Evolutionary conservation across 2,797 vertebrate genomes (phyloP), one percentile per base, ranked within the genome.

Genomic region (Xerus rutilus): DNA sequence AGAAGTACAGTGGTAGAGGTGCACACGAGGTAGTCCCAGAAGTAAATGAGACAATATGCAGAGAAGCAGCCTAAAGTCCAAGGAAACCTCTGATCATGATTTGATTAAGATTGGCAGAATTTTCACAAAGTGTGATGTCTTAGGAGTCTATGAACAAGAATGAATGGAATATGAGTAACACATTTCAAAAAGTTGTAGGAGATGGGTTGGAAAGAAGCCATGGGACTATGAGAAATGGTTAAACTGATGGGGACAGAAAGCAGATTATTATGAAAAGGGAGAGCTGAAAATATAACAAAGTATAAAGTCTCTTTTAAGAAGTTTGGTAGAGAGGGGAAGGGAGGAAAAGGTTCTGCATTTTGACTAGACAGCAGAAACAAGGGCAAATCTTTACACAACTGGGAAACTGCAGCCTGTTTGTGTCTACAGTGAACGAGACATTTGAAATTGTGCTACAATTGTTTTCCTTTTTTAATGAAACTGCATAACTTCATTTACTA

Each of bases 391-490:
- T 62, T 45, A 76, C 0, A n/a, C 0, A 32, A 32, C 17, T 21
- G 59, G 82, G 64, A 70, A 59, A 23, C 39, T 20, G 69, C 35
- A 43, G 17, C 9, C 0, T 43, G 25, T 39, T 45, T 93, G 35
- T n/a, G 43, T 95, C 83, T 86, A 72, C 47, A 3, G 0, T 25
- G 39, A 86, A 94, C 89, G 79, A 93, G 89, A 86, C 84, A 74
- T 84, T 90, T 70, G 72, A 96, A 88, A 93, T 91, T 52, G 95
- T 54, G 14, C 39, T 79, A 20, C 47, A 59, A n/a, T 70, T 81
- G 30, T 81, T 96, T 94, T 69, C 25, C 15, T 77, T 90, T 70
- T 96, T 81, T 79, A 97, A 96, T 93, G 86, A 95, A 94, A 76
- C 20, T 23, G 10, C 59, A 35, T 93, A 93, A 95, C 86, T 95